These are phyloP conservation scores for Propithecus deckenii DNA, from an alignment of 2,797 vertebrate genomes.

Conservation along the genomic window DNA sequence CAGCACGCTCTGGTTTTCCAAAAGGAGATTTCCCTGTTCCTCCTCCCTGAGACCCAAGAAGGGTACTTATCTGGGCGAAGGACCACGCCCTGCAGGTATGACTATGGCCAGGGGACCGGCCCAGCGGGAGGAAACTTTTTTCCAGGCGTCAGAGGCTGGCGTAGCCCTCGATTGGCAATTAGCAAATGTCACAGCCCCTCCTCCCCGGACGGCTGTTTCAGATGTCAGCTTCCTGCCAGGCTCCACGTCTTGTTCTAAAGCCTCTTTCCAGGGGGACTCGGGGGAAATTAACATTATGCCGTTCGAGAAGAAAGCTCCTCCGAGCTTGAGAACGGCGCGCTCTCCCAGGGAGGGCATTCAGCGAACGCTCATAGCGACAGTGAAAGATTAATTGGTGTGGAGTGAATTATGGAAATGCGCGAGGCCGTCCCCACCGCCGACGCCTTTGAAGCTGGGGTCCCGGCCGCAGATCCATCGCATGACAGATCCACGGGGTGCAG, in stretches of 20 bases:
- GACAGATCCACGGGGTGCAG: accelerated
- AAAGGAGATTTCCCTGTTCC: neutral
- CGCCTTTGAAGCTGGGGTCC: neutral
- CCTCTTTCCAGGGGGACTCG: neutral
- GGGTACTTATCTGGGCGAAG: neutral
- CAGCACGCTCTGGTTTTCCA: neutral
- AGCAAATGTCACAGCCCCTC: neutral
- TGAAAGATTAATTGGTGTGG: neutral
- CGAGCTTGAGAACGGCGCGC: accelerated
- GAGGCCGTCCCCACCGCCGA: accelerated
- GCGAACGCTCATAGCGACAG: accelerated
- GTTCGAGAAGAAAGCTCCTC: neutral
- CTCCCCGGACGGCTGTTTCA: neutral
- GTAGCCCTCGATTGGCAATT: neutral
- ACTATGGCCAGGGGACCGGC: accelerated
- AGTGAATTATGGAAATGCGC: neutral
- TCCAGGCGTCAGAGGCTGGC: neutral
- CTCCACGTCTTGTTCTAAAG: slow-evolving; percentile 9
- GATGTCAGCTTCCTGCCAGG: slow-evolving; percentile 20
- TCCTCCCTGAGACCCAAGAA: neutral
- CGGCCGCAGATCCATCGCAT: accelerated
- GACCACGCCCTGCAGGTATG: accelerated
- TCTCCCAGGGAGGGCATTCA: neutral
- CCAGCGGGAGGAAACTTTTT: accelerated
- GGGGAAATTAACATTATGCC: slow-evolving; percentile 65